A percentile compares a stretch with the other conserved stretches of the same genome.
Conservation (phyloP, 2,888 invertebrate species). For the Agrotis clavis region DNA sequence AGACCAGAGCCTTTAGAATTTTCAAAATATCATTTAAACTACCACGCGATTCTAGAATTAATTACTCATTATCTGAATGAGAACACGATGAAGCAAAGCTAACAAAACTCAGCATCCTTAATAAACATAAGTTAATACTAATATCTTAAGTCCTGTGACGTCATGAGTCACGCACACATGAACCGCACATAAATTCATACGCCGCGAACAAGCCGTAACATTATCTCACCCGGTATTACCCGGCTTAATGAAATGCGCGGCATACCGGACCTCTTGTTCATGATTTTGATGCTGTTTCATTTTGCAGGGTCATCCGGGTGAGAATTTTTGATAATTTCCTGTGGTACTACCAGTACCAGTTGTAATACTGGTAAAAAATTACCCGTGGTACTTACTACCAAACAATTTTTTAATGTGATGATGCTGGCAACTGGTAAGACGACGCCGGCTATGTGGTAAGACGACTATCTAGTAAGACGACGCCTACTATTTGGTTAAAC, state of each 20-base stretch:
- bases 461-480: too few species aligned
- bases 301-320: slow-evolving; percentile 30
- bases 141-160: slow-evolving; percentile 7
- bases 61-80: not conserved
- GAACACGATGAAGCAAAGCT: not conserved
- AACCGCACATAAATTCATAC: slow-evolving; percentile 40
- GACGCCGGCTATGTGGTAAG: too few species aligned
- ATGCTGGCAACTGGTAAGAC: too few species aligned
- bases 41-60: too few species aligned
- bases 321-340: too few species aligned
- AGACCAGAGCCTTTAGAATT: too few species aligned
- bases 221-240: slow-evolving; percentile 38
- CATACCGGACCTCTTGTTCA: slow-evolving; percentile 58
- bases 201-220: slow-evolving; percentile 30
- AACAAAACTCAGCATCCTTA: not conserved
- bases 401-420: too few species aligned
- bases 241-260: slow-evolving; percentile 71
- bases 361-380: too few species aligned
- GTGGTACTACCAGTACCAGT: too few species aligned
- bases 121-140: slow-evolving; percentile 6
- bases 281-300: slow-evolving; percentile 54
- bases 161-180: slow-evolving; percentile 19
- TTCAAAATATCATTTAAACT: too few species aligned
- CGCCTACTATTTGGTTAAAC: too few species aligned
- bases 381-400: too few species aligned